Conservation (phyloP, 2,797 vertebrate species). For the Rhadinocentrus ornatus region DNA sequence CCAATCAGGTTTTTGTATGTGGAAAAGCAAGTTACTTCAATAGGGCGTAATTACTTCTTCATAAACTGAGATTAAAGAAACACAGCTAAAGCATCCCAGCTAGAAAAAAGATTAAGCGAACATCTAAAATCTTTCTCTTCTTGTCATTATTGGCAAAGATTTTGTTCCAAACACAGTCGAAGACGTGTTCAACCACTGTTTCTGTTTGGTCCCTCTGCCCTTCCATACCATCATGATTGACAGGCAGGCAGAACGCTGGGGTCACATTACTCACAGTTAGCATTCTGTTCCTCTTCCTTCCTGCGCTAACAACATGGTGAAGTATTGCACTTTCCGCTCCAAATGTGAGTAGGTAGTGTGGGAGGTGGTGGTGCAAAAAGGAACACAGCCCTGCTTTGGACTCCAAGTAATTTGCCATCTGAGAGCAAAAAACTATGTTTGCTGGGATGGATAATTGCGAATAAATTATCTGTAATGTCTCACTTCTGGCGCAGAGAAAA, state of each 20-base stretch:
- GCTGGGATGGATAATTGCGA: conserved; percentile 53
- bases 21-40: conserved; percentile 24
- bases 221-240: conserved; percentile 76
- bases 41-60: conserved; percentile 33
- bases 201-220: conserved; percentile 64
- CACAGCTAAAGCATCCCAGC: background rate
- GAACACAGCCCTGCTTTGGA: conserved; percentile 62
- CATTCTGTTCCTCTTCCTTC: conserved; percentile 75
- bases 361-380: conserved; percentile 71
- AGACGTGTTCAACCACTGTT: conserved; percentile 57
- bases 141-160: conserved; percentile 50
- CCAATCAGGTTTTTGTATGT: conserved; percentile 30
- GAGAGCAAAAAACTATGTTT: conserved; percentile 59
- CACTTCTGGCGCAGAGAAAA: conserved; percentile 22
- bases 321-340: conserved; percentile 68
- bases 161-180: conserved; percentile 36
- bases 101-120: conserved; percentile 10
- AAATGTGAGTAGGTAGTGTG: conserved; percentile 74
- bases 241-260: conserved; percentile 67
- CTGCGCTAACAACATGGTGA: conserved; percentile 72
- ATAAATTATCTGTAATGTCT: conserved; percentile 60
- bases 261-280: conserved; percentile 75
- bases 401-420: conserved; percentile 71
- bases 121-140: conserved; percentile 24
- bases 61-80: conserved; percentile 35